These are phyloP conservation scores for Panzeria rudis DNA, from an alignment of 2,888 invertebrate genomes.

Conservation along the genomic window DNA sequence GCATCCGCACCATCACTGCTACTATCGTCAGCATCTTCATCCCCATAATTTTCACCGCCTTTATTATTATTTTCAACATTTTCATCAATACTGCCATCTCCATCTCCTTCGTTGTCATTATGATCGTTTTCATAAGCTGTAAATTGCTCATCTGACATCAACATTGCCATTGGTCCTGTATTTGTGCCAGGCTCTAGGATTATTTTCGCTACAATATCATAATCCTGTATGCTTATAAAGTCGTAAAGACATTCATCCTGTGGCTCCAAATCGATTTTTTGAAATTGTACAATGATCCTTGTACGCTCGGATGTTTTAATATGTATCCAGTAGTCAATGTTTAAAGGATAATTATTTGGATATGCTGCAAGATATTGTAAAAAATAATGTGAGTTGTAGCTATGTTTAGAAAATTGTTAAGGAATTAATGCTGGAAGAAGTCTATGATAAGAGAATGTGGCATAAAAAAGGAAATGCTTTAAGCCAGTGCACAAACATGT, in stretches of 20 bases:
- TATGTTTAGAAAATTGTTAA: not conserved
- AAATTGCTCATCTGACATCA: slow-evolving; percentile 73
- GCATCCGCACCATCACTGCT: slow-evolving; percentile 11
- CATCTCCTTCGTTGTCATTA: slow-evolving; percentile 23
- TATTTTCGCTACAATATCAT: slow-evolving; percentile 78
- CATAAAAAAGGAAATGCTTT: too few species aligned
- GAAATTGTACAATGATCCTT: slow-evolving; percentile 88
- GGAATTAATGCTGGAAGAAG: not conserved
- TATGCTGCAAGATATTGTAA: slow-evolving; percentile 82
- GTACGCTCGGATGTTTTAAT: slow-evolving; percentile 88
- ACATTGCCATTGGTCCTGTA: slow-evolving; percentile 79
- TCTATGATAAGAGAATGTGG: not conserved
- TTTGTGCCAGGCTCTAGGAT: slow-evolving; percentile 78
- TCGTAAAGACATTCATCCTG: slow-evolving; percentile 92
- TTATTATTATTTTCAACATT: not conserved
- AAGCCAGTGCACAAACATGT: not conserved
- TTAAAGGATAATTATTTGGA: slow-evolving; percentile 89
- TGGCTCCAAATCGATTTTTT: slow-evolving; percentile 88
- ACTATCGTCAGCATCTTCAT: not conserved
- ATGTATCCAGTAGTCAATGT: slow-evolving; percentile 88
- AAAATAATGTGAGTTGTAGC: not conserved
- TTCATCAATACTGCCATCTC: slow-evolving; percentile 10
- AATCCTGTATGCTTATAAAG: slow-evolving; percentile 87
- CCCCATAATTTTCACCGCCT: not conserved
- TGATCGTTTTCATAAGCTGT: slow-evolving; percentile 69